Evolutionary conservation across 2,888 invertebrate genomes (phyloP).

Genomic region (Diploptera punctata): DNA sequence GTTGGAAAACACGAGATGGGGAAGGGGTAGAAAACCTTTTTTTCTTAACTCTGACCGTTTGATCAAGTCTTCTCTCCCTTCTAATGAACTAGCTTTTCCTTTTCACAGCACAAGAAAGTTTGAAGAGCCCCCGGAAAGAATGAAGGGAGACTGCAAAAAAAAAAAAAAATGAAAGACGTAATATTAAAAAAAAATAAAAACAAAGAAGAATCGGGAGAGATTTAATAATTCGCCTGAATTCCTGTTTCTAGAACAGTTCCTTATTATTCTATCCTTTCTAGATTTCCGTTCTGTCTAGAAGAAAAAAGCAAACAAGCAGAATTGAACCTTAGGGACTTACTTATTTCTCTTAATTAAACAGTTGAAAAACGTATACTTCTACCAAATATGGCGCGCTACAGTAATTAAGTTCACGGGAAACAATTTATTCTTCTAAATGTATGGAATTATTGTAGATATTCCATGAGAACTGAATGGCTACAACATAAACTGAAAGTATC

Average conservation of each 20-base stretch:
- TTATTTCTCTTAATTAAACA: constrained; percentile 15
- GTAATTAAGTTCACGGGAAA: too few species aligned
- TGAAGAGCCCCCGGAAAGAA: neutral
- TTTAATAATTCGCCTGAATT: constrained; percentile 18
- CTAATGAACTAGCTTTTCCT: neutral
- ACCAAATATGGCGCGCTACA: too few species aligned
- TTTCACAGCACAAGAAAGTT: neutral
- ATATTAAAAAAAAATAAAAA: constrained; percentile 6
- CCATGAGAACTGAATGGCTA: too few species aligned
- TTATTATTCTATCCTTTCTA: neutral
- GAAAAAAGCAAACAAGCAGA: neutral
- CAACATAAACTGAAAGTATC: too few species aligned
- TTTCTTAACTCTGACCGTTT: constrained; percentile 15
- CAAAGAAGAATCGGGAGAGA: constrained; percentile 19
- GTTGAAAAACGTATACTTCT: neutral
- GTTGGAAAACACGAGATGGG: too few species aligned
- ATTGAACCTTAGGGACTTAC: constrained; percentile 5
- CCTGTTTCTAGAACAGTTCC: neutral
- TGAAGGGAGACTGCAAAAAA: neutral
- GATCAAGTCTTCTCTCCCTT: constrained; percentile 15
- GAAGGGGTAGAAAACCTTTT: too few species aligned
- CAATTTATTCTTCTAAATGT: too few species aligned
- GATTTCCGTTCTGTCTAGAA: too few species aligned
- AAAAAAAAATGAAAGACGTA: neutral
- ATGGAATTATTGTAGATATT: too few species aligned